Conservation (phyloP, 2,888 invertebrate genomes). For the Mylabris sibirica region DNA sequence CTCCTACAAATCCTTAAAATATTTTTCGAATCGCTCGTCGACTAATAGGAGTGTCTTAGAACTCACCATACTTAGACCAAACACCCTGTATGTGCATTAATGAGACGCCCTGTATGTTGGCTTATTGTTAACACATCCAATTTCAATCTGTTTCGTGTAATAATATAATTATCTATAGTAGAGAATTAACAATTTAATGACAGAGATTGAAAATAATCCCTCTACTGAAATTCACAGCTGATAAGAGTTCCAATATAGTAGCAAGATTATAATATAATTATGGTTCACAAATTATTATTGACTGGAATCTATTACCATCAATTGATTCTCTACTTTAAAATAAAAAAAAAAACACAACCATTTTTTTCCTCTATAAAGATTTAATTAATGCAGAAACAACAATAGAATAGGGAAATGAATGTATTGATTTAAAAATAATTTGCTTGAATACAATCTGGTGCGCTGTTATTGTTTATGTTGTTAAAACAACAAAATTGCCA, state of each 20-base stretch:
- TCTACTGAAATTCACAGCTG: background rate
- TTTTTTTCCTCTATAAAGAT: background rate
- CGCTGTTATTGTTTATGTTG: background rate
- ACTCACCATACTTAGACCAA: too few relatives aligned
- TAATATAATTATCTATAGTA: constrained; percentile 30
- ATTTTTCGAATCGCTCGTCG: too few relatives aligned
- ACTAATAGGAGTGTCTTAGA: too few relatives aligned
- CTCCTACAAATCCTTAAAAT: too few relatives aligned
- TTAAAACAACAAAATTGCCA: background rate
- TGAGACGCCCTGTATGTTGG: background rate
- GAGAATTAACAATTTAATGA: constrained; percentile 29
- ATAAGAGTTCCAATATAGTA: background rate
- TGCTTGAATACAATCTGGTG: background rate
- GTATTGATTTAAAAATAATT: constrained; percentile 1
- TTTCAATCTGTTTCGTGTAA: constrained; percentile 29
- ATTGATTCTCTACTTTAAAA: background rate
- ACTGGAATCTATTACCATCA: background rate
- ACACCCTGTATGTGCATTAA: background rate
- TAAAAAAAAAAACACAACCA: background rate
- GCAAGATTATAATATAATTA: background rate
- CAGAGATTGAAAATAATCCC: constrained; percentile 32
- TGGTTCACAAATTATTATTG: background rate
- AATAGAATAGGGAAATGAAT: background rate
- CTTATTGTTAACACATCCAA: constrained; percentile 15
- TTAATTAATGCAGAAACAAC: too few relatives aligned